phyloP scores from a whole-genome alignment of 2,797 vertebrate species.

The Phataginus tricuspis region DNA sequence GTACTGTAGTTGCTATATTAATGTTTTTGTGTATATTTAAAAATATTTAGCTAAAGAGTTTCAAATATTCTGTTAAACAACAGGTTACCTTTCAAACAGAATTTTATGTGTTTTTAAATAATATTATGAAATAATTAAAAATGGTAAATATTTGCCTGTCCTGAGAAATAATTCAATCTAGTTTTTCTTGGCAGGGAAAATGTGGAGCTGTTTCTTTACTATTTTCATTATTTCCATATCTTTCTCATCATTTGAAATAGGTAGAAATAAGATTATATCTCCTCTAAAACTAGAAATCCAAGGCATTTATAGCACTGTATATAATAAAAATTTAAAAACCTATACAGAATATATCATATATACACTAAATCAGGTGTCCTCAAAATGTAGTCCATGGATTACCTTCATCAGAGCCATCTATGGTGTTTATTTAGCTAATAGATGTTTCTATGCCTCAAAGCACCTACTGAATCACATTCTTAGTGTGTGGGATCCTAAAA shows the following conservation, averaged over 20 bases:
- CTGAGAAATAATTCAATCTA: neutral
- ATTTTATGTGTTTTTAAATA: constrained; percentile 24
- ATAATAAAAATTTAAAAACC: neutral
- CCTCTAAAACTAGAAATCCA: neutral
- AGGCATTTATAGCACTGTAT: neutral
- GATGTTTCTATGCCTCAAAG: neutral
- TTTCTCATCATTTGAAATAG: neutral
- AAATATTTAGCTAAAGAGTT: constrained; percentile 40
- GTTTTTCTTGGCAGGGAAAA: neutral
- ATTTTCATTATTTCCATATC: neutral
- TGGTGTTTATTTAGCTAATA: neutral
- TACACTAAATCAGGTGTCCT: neutral
- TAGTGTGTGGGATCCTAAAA: neutral
- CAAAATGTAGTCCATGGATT: neutral
- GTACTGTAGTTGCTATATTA: neutral
- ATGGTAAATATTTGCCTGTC: neutral
- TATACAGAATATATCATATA: neutral
- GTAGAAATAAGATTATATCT: neutral
- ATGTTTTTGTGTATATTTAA: constrained; percentile 30
- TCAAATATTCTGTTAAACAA: neutral
- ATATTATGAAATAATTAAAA: neutral
- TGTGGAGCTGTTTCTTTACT: neutral
- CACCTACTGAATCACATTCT: neutral
- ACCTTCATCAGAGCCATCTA: neutral
- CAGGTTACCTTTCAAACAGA: neutral